These are phyloP conservation scores for Mesopsocus fuscifrons DNA, from an alignment of 2,888 invertebrate species.

Conservation along the genomic window DNA sequence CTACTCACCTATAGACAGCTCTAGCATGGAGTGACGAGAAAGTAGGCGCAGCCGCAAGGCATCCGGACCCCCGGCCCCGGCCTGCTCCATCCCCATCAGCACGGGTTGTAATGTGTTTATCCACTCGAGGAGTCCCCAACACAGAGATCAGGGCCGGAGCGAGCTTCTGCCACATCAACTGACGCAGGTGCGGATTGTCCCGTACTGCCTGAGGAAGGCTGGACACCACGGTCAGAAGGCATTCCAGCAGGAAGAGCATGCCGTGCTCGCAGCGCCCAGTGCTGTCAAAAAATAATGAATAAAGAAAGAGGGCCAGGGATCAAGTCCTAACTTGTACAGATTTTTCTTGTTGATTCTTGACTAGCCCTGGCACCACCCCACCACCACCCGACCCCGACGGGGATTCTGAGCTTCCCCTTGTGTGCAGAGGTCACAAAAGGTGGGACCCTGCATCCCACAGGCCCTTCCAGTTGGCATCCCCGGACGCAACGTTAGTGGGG, in stretches of 20 bases:
- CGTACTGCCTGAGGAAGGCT: slow-evolving; percentile 67
- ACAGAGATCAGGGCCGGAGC: slow-evolving; percentile 78
- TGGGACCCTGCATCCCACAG: too few relatives aligned
- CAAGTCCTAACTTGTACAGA: not conserved
- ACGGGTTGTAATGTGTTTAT: slow-evolving; percentile 50
- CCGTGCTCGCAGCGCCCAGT: slow-evolving; percentile 35
- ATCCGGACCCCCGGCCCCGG: slow-evolving; percentile 46
- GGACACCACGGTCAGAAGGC: slow-evolving; percentile 64
- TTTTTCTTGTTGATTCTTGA: too few relatives aligned
- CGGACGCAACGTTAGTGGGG: too few relatives aligned
- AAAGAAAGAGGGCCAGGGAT: too few relatives aligned
- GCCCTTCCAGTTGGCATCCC: too few relatives aligned
- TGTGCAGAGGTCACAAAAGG: too few relatives aligned
- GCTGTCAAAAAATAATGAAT: slow-evolving; percentile 16
- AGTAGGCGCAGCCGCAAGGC: slow-evolving; percentile 49
- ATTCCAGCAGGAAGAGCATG: slow-evolving; percentile 66
- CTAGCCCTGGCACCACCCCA: too few relatives aligned
- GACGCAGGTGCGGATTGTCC: slow-evolving; percentile 67
- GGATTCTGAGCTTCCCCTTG: too few relatives aligned
- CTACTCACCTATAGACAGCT: slow-evolving; percentile 65
- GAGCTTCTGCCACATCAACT: slow-evolving; percentile 81
- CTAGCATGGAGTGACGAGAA: slow-evolving; percentile 72
- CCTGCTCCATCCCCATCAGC: slow-evolving; percentile 20
- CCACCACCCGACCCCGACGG: too few relatives aligned
- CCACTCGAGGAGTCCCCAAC: slow-evolving; percentile 70